A percentile compares a stretch with the other conserved stretches of the same genome.
Conservation (phyloP, 2,113 vertebrate species). For the Entomyzon cyanotis region DNA sequence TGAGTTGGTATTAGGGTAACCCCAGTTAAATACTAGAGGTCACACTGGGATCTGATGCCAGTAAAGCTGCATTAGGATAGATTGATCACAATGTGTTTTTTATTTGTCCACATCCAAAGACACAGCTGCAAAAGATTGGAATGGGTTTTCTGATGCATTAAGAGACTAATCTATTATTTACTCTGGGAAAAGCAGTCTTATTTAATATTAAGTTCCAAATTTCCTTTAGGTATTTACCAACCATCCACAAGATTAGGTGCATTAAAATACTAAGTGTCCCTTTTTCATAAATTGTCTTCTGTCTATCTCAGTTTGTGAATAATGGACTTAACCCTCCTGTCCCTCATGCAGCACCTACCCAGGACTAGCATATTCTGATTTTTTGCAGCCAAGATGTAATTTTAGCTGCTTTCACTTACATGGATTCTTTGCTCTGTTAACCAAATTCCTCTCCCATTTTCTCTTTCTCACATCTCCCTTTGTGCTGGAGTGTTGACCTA, state of each 20-base stretch:
- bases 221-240: not conserved
- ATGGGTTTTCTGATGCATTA: not conserved
- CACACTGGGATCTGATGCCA: not conserved
- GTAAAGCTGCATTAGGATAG: not conserved
- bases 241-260: not conserved
- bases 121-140: not conserved
- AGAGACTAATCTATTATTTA: constrained; percentile 23
- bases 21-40: not conserved
- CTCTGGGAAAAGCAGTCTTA: not conserved
- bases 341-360: not conserved
- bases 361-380: not conserved
- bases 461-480: not conserved
- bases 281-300: not conserved
- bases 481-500: not conserved
- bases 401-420: not conserved
- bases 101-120: not conserved
- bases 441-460: not conserved
- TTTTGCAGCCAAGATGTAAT: not conserved
- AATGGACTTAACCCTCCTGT: not conserved
- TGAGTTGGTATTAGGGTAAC: not conserved
- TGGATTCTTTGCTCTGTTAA: not conserved
- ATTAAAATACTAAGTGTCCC: not conserved
- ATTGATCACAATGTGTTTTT: not conserved
- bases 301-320: not conserved
- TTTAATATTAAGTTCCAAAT: constrained; percentile 6